These are phyloP conservation scores for Phrynocephalus forsythii DNA, from an alignment of 2,797 vertebrate genomes.

Conservation along the genomic window DNA sequence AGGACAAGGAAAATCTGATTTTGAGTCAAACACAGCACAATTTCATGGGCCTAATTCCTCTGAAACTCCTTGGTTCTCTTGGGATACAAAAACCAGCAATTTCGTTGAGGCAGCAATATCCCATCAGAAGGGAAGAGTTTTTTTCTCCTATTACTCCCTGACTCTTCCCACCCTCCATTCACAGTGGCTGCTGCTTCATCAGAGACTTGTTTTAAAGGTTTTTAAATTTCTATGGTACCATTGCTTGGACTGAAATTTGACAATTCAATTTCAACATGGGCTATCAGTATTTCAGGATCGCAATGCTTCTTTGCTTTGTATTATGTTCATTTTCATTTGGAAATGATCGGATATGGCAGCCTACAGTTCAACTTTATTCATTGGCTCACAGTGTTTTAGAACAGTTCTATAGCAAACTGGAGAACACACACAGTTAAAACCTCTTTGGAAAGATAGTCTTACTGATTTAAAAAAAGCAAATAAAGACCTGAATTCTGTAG, in stretches of 20 bases:
- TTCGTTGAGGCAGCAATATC: not conserved
- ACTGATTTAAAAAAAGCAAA: not conserved
- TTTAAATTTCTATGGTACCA: not conserved
- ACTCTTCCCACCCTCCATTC: conserved; percentile 41
- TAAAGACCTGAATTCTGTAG: not conserved
- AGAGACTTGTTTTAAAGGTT: conserved; percentile 55
- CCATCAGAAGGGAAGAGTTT: conserved; percentile 13
- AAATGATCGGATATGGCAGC: not conserved
- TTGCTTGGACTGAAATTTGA: conserved; percentile 44
- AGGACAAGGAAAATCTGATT: not conserved
- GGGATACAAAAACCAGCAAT: conserved; percentile 22
- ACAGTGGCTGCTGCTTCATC: conserved; percentile 32
- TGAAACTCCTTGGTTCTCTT: not conserved
- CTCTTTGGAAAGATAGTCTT: conserved; percentile 3
- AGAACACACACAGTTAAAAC: conserved; percentile 26
- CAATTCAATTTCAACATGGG: conserved; percentile 44
- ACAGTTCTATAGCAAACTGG: not conserved
- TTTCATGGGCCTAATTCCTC: fast-evolving
- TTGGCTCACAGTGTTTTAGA: conserved; percentile 1
- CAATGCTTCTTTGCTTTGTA: conserved; percentile 37
- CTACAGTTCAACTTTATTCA: conserved; percentile 39
- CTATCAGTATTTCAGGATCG: conserved; percentile 53
- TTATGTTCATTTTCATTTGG: conserved; percentile 24
- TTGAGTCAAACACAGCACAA: conserved; percentile 8
- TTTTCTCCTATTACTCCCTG: conserved; percentile 44